These are phyloP conservation scores for Anoplius nigerrimus DNA, from an alignment of 2,888 invertebrate species.

Conservation along the genomic window DNA sequence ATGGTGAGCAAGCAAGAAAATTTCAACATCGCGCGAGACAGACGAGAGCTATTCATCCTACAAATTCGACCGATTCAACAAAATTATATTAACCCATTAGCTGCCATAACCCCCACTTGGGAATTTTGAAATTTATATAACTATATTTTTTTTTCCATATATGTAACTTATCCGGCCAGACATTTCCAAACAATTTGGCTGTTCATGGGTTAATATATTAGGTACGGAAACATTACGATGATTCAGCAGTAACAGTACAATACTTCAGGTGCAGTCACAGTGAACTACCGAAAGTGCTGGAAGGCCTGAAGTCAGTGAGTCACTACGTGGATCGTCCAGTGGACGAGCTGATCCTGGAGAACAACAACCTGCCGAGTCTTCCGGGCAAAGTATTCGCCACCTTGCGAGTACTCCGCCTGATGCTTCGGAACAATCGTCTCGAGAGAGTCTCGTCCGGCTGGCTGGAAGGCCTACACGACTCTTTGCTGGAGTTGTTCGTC, in stretches of 20 bases:
- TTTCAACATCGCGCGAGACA: no score
- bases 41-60: no score
- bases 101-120: no score
- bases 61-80: no score
- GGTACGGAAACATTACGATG: background rate
- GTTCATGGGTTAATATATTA: background rate
- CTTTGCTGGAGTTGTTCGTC: constrained; percentile 87
- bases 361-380: constrained; percentile 89
- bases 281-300: constrained; percentile 86
- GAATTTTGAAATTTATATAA: no score
- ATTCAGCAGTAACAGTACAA: constrained; percentile 48
- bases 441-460: constrained; percentile 89
- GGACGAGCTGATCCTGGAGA: constrained; percentile 91
- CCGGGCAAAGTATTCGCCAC: constrained; percentile 88
- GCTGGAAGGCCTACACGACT: constrained; percentile 86
- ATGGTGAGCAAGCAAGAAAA: constrained; percentile 83
- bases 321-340: constrained; percentile 83
- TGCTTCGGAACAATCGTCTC: constrained; percentile 89
- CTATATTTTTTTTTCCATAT: no score
- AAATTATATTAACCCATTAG: background rate
- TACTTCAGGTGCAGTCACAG: constrained; percentile 93
- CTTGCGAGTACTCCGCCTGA: constrained; percentile 85
- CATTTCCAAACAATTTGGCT: background rate
- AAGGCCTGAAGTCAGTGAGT: constrained; percentile 83
- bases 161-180: no score